Evolutionary conservation across 2,888 invertebrate genomes (phyloP).

Genomic region (Rhamphomyia laevipes): DNA sequence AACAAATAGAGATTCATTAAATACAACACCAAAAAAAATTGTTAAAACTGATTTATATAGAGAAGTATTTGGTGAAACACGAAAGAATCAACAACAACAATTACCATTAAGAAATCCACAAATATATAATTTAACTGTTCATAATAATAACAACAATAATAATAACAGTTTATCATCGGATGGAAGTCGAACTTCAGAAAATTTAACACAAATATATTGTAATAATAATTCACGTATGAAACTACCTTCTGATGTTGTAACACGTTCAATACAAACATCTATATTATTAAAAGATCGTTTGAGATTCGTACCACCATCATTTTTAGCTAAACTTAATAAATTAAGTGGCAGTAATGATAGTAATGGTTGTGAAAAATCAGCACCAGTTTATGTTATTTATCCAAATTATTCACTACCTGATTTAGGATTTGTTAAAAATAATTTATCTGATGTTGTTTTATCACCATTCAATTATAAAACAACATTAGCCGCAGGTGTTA

Average conservation of each 20-base stretch:
- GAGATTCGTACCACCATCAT: slow-evolving; percentile 56
- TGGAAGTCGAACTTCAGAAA: slow-evolving; percentile 29
- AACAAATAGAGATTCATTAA: slow-evolving; percentile 7
- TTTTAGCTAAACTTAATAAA: slow-evolving; percentile 52
- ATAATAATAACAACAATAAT: slow-evolving; percentile 27
- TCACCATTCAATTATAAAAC: slow-evolving; percentile 44
- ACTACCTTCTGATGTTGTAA: slow-evolving; percentile 36
- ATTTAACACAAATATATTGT: slow-evolving; percentile 25
- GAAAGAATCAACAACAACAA: slow-evolving; percentile 20
- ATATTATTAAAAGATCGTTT: slow-evolving; percentile 38
- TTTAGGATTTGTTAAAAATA: slow-evolving; percentile 61
- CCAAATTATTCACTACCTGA: slow-evolving; percentile 85
- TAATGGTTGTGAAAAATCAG: slow-evolving; percentile 40
- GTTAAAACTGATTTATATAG: slow-evolving; percentile 19
- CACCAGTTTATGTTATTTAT: slow-evolving; percentile 80
- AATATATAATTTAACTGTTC: slow-evolving; percentile 26
- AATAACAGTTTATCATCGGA: slow-evolving; percentile 39
- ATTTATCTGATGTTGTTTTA: slow-evolving; percentile 52
- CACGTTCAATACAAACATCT: slow-evolving; percentile 63
- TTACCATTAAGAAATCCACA: slow-evolving; percentile 36
- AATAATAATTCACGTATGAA: slow-evolving; percentile 31
- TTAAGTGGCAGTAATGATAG: slow-evolving; percentile 42
- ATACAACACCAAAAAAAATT: slow-evolving; percentile 13
- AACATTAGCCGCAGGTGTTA: slow-evolving; percentile 41
- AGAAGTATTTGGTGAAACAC: slow-evolving; percentile 26